phyloP scores from a whole-genome alignment of 37 sponge, comb jelly and placozoan genomes.

The Chondrilla cf. caribensis region DNA sequence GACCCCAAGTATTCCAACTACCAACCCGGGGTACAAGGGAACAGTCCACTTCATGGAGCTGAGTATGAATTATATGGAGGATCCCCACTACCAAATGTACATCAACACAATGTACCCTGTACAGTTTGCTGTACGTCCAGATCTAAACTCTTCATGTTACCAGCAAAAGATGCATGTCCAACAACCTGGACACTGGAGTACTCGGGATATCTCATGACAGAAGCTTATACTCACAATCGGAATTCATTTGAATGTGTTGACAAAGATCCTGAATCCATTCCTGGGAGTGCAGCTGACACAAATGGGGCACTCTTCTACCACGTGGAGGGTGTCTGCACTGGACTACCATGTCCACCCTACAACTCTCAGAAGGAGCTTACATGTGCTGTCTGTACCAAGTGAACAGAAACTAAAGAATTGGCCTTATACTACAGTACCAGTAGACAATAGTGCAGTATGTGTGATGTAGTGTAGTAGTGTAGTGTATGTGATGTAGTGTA shows the following conservation, averaged over 20 bases:
- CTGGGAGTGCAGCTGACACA: constrained; percentile 13
- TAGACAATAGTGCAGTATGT: no score
- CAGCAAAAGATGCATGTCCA: constrained; percentile 34
- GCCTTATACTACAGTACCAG: no score
- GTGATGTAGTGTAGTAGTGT: no score
- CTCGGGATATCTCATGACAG: constrained; percentile 55
- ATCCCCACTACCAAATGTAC: constrained; percentile 3
- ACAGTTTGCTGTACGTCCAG: constrained; percentile 34
- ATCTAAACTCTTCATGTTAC: constrained; percentile 34
- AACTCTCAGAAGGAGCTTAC: constrained; percentile 43
- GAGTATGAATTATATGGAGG: background rate
- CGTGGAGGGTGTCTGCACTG: constrained; percentile 43
- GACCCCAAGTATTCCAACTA: constrained; percentile 13
- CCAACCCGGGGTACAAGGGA: constrained; percentile 13
- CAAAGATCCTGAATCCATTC: constrained; percentile 35
- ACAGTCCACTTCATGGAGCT: constrained; percentile 12
- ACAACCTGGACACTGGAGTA: constrained; percentile 52
- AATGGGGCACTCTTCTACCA: constrained; percentile 36
- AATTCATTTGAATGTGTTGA: constrained; percentile 54
- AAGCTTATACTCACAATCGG: background rate
- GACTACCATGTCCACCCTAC: constrained; percentile 51
- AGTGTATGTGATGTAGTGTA: no score
- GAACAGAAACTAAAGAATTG: no score
- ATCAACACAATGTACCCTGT: constrained; percentile 20
- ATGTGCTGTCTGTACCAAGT: constrained; percentile 57